phyloP scores from a whole-genome alignment of 2,888 invertebrate genomes.

The Pseudococcus longispinus region DNA sequence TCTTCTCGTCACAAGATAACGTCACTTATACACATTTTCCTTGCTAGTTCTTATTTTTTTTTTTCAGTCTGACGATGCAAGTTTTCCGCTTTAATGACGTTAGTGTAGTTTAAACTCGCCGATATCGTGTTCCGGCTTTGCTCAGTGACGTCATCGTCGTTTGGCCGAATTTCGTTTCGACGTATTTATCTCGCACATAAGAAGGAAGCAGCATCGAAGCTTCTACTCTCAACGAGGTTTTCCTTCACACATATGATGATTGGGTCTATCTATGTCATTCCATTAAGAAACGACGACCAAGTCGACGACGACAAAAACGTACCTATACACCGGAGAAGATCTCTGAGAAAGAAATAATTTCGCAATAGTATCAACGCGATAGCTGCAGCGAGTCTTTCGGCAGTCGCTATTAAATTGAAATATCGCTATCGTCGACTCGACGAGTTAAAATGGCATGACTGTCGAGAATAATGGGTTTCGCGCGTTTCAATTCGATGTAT shows the following conservation, averaged over 20 bases:
- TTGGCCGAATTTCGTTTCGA: neutral
- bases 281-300: neutral
- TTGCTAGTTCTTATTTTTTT: neutral
- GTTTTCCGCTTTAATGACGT: constrained; percentile 21
- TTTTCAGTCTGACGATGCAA: neutral
- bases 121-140: neutral
- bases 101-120: neutral
- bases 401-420: constrained; percentile 17
- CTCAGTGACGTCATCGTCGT: neutral
- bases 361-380: neutral
- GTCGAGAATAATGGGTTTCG: constrained; percentile 22
- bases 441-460: constrained; percentile 24
- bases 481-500: neutral
- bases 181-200: neutral
- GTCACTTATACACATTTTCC: neutral
- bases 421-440: constrained; percentile 10
- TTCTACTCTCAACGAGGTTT: too few species aligned
- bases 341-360: neutral
- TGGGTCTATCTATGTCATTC: constrained; percentile 10
- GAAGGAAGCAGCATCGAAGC: too few species aligned
- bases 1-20: neutral
- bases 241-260: neutral
- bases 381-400: neutral
- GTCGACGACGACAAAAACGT: neutral
- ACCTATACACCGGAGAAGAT: neutral